Base-by-base conservation (phyloP, 2,888 invertebrate species). In the Metellina segmentata region DNA sequence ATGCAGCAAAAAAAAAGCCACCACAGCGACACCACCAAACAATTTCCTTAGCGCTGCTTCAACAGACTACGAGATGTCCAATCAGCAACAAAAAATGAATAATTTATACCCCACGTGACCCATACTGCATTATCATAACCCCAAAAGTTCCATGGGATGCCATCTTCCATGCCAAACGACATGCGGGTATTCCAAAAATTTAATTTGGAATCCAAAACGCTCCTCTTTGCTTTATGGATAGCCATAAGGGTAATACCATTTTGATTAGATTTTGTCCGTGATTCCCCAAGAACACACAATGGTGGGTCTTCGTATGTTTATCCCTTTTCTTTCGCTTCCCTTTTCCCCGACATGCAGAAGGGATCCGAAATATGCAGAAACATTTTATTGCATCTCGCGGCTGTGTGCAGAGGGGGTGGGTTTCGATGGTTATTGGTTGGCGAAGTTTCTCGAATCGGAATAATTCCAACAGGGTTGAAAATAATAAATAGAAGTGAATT, bases 181-280 rank as follows among this genome's bases (percentile, higher is more conserved):
- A 79, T 81, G 79, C 49, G 87, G 87, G 79, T n/a, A 78, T 81
- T 79, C 52, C 79, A 52, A 52, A 87, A 87, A 87, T 87, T 81
- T 71, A 87, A 87, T 87, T 81, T n/a, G 51, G 70, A 82, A 34
- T 71, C 49, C 20, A 61, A 61, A 61, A 61, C 34, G 34, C 75
- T 13, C 79, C 78, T 69, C 86, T 81, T 61, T 85, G 53, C 85
- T 87, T 81, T 87, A 71, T 81, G 72, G 72, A 79, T 16, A 79
- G 49, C 87, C 79, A 87, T 81, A 81, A 87, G 81, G 87, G 70
- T 72, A 87, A 87, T 87, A 79, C 78, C 51, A 72, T 79, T 87
- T 72, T 79, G 81, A 87, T 87, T 87, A 79, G 81, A 87, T 87
- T 79, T 81, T 53, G 87, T 69, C 20, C 69, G 61, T 74, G 53